phyloP scores from a whole-genome alignment of 2,888 invertebrate genomes.

The Camponotus fellah region DNA sequence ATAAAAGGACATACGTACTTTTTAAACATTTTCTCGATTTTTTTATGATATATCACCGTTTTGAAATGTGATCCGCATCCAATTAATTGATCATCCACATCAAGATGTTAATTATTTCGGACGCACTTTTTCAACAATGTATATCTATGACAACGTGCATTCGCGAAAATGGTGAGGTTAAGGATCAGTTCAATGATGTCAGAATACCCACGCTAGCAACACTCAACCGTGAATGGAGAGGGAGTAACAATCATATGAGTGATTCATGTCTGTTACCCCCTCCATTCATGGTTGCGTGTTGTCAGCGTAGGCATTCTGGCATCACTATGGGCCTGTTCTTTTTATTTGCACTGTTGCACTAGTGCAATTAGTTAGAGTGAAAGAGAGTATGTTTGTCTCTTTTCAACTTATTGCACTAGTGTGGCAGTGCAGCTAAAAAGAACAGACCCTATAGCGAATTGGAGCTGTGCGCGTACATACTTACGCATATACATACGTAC shows the following conservation, averaged over 20 bases:
- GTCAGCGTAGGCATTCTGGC: too few species aligned
- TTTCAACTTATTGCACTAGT: too few species aligned
- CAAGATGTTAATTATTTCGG: background rate
- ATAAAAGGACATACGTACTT: slow-evolving; percentile 82
- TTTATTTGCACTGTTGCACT: too few species aligned
- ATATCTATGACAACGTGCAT: background rate
- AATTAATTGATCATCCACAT: slow-evolving; percentile 36
- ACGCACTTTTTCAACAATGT: background rate
- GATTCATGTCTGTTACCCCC: too few species aligned
- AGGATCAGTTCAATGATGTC: background rate
- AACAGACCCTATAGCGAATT: background rate
- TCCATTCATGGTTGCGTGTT: too few species aligned
- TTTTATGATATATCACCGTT: slow-evolving; percentile 28
- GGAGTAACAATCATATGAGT: too few species aligned
- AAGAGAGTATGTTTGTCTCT: too few species aligned
- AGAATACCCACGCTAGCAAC: too few species aligned
- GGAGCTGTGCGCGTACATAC: background rate
- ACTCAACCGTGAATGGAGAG: too few species aligned
- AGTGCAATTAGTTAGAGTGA: too few species aligned
- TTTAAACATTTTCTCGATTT: slow-evolving; percentile 85
- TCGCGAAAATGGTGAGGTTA: slow-evolving; percentile 1
- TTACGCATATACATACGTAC: background rate
- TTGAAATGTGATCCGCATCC: slow-evolving; percentile 47
- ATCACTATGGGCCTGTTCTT: too few species aligned
- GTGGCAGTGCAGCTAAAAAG: too few species aligned